Conservation (phyloP, 2,797 vertebrate species). For the Rousettus madagascariensis region DNA sequence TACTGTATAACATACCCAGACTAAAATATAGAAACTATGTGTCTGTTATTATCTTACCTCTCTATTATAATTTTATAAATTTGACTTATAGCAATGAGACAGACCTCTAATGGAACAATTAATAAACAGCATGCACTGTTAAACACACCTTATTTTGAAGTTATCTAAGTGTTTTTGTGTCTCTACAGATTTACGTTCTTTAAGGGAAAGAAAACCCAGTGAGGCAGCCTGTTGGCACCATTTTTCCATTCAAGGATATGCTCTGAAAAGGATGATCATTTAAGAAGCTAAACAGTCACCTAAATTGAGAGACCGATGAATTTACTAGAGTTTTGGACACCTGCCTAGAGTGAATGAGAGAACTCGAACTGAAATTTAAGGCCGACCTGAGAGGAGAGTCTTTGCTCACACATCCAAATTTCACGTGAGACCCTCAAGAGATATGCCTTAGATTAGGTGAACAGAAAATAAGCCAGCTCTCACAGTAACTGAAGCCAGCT, state of each 20-base stretch:
- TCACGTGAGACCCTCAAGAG: neutral
- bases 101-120: neutral
- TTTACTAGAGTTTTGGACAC: neutral
- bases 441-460: too few relatives aligned
- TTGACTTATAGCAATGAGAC: neutral
- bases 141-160: neutral
- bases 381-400: rapidly evolving
- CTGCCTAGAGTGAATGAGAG: neutral
- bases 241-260: neutral
- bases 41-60: neutral
- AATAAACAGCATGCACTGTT: neutral
- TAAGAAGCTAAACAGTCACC: neutral
- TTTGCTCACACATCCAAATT: neutral
- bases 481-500: neutral
- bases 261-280: neutral
- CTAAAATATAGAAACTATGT: neutral
- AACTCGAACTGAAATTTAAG: neutral
- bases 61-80: neutral
- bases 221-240: rapidly evolving
- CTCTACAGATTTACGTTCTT: rapidly evolving
- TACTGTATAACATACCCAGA: neutral
- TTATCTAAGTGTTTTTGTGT: neutral
- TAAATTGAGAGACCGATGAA: neutral
- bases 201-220: rapidly evolving
- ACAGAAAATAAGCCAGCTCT: neutral